A percentile compares a stretch with the other conserved stretches of the same genome.
Conservation (phyloP, 2,113 vertebrate species). For the Eurystomus gularis region DNA sequence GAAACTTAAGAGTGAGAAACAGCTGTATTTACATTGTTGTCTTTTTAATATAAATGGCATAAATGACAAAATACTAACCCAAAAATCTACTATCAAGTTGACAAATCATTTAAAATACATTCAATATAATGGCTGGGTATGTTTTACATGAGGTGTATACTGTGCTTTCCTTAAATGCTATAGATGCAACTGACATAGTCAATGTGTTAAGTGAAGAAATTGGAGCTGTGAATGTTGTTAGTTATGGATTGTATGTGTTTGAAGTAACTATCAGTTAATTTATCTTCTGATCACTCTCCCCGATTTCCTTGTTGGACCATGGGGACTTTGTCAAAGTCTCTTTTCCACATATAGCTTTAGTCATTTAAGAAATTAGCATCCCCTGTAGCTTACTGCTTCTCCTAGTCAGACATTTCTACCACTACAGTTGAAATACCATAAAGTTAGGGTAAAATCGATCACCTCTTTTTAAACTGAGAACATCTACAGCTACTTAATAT, state of each 20-base stretch:
- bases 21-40: background rate
- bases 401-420: accelerated
- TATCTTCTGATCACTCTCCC: background rate
- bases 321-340: background rate
- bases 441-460: background rate
- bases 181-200: background rate
- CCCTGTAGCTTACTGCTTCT: background rate
- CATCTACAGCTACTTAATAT: background rate
- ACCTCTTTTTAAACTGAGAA: background rate
- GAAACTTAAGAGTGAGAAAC: background rate
- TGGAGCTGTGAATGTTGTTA: background rate
- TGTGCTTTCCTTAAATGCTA: background rate
- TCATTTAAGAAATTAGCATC: background rate
- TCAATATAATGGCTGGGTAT: background rate
- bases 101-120: background rate
- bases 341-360: background rate
- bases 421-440: background rate
- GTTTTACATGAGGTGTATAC: background rate
- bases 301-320: background rate
- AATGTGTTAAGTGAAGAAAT: background rate
- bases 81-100: background rate
- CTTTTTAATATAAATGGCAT: background rate
- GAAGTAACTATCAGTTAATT: background rate
- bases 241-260: background rate
- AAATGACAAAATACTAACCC: background rate